Base-by-base conservation (phyloP, 2,888 invertebrate genomes). In the Dicranocentrus wangi region DNA sequence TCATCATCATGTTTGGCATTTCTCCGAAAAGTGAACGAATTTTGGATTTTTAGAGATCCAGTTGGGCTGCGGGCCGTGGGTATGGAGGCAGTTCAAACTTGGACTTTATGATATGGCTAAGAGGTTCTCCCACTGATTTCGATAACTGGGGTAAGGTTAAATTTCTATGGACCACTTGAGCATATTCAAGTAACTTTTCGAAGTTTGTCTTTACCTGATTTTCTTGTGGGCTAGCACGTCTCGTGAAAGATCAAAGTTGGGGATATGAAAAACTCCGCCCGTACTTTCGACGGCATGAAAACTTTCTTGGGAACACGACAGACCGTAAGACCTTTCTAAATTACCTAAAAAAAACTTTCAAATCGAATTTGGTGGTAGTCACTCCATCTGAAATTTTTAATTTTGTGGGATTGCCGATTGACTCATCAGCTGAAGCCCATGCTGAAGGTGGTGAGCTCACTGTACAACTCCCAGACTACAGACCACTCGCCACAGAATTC, bases 401-500 rank as follows among this genome's bases (percentile, higher is more conserved):
- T 65, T 63, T 39, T 63, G 63, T 39, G 47, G 39, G 32, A 10
- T 69, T 53, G 13, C n/a, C 7, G 5, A 51, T 51, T 39, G 39
- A 8, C 13, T 39, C 13, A 39, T 39, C 39, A 68, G 63, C 63
- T 42, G 71, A 63, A 28, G 68, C 68, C 8, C 83, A 83, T 51
- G 83, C 83, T 1, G 60, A 73, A 10, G 76, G 78, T 1, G 85
- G 85, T 19, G 77, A 80, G 5, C 21, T 85, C 43, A 69, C 76
- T 5, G 47, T 85, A 8, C 75, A 68, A 27, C 53, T 82, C 19
- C 83, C 84, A 0, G 79, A 79, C 19, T 83, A 82, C 63, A 42
- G 39, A 2, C 82, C 83, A 1, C 60, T 83, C 1, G 83, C 69
- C 3, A 42, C 77, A 5, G 63, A 82, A 13, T 85, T 84, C 47